Evolutionary conservation across 2,113 vertebrate genomes (phyloP).

Genomic region (Odontesthes bonariensis): DNA sequence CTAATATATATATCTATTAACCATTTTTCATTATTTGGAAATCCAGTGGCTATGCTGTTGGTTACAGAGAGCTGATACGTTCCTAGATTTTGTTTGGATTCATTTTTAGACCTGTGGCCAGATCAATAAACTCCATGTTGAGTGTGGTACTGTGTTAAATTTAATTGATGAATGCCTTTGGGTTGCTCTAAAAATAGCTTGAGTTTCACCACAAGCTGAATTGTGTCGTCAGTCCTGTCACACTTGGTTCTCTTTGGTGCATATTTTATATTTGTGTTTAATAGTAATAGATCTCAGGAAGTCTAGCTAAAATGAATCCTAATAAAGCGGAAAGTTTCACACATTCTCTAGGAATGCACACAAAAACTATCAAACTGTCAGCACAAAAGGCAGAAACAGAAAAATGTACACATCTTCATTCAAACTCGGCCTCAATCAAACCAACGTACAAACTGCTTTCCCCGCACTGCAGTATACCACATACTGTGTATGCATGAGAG

Average conservation of each 20-base stretch:
- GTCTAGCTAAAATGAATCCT: conserved; percentile 6
- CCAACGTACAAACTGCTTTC: conserved; percentile 47
- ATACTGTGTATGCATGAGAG: conserved; percentile 57
- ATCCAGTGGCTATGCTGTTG: not conserved
- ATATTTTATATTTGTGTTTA: conserved; percentile 33
- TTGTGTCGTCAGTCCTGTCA: not conserved
- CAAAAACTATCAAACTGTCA: conserved; percentile 1
- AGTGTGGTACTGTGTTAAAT: conserved; percentile 30
- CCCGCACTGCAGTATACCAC: conserved; percentile 63
- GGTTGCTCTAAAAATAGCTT: not conserved
- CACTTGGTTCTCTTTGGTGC: not conserved
- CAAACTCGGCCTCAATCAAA: conserved; percentile 15
- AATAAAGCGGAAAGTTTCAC: conserved; percentile 34
- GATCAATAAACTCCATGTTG: conserved; percentile 42
- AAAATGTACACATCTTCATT: conserved; percentile 29
- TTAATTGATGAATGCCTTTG: conserved; percentile 40
- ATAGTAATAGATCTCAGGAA: conserved; percentile 39
- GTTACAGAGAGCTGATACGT: not conserved
- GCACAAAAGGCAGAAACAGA: conserved; percentile 3
- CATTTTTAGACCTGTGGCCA: conserved; percentile 45
- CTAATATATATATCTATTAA: not conserved
- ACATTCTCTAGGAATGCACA: conserved; percentile 26
- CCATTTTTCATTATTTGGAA: not conserved
- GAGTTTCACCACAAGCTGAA: conserved; percentile 30
- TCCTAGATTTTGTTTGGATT: conserved; percentile 11